Percentiles rank a stretch among this genome's conserved stretches.
phyloP scores from a whole-genome alignment of 2,888 invertebrate genomes.

The Timema podura region DNA sequence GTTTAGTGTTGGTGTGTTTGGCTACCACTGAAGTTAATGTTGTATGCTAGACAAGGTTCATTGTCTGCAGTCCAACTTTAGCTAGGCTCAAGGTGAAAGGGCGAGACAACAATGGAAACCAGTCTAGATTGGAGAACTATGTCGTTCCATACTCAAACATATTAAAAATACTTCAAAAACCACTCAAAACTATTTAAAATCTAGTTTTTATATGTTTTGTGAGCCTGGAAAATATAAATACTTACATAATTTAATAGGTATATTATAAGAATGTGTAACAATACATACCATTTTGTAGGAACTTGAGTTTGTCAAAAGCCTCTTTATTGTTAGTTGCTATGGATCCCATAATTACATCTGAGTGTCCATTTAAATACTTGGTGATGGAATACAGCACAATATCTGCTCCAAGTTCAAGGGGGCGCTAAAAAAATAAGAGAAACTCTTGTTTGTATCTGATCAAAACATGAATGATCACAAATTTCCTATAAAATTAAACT shows the following conservation, averaged over 20 bases:
- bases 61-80: too few relatives aligned
- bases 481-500: too few relatives aligned
- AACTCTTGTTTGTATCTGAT: background rate
- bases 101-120: too few relatives aligned
- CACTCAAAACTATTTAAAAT: background rate
- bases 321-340: slow-evolving; percentile 69
- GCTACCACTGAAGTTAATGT: too few relatives aligned
- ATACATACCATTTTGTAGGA: slow-evolving; percentile 77
- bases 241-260: background rate
- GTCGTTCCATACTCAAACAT: too few relatives aligned
- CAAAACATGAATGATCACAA: too few relatives aligned
- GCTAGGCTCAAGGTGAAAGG: too few relatives aligned
- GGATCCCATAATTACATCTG: slow-evolving; percentile 96
- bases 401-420: slow-evolving; percentile 87
- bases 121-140: too few relatives aligned
- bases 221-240: background rate
- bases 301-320: slow-evolving; percentile 67
- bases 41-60: too few relatives aligned
- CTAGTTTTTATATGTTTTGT: background rate
- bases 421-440: slow-evolving; percentile 55
- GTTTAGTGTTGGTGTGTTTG: too few relatives aligned
- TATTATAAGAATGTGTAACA: background rate
- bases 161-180: too few relatives aligned
- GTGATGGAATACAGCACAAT: slow-evolving; percentile 88
- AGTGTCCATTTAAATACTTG: slow-evolving; percentile 98